Percentiles rank a stretch among this genome's conserved stretches.
These are phyloP conservation scores for Drosophila aldrichi DNA, from an alignment of 2,888 invertebrate species.

Conservation along the genomic window DNA sequence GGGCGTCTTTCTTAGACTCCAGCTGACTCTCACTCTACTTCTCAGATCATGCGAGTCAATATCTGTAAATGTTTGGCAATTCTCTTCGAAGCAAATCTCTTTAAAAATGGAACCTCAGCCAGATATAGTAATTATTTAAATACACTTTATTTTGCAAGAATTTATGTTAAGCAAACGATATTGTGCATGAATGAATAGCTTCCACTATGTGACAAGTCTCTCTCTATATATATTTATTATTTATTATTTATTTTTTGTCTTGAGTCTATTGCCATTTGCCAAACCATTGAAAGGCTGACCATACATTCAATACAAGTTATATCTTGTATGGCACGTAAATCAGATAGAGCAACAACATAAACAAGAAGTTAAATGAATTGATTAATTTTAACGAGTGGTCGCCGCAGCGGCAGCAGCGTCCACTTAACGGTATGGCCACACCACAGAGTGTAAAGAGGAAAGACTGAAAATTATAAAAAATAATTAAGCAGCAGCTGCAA, in stretches of 20 bases:
- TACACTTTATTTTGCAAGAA: not conserved
- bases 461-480: conserved; percentile 59
- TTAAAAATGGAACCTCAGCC: not conserved
- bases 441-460: conserved; percentile 13
- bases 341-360: conserved; percentile 13
- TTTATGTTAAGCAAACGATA: not conserved
- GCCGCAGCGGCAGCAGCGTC: conserved; percentile 18
- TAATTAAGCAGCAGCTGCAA: conserved; percentile 61
- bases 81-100: not conserved
- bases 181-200: not conserved
- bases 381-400: conserved; percentile 61
- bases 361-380: conserved; percentile 52
- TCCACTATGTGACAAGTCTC: too few relatives aligned
- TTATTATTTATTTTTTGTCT: too few relatives aligned
- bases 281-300: not conserved
- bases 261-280: too few relatives aligned
- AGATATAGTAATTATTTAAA: not conserved
- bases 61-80: too few relatives aligned
- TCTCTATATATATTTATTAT: too few relatives aligned
- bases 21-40: too few relatives aligned
- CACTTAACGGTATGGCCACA: conserved; percentile 43
- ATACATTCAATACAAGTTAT: conserved; percentile 17
- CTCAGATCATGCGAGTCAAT: too few relatives aligned
- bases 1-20: too few relatives aligned
- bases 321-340: conserved; percentile 29